Conservation (phyloP, 2,797 vertebrate species). For the Notolepis coatsorum region DNA sequence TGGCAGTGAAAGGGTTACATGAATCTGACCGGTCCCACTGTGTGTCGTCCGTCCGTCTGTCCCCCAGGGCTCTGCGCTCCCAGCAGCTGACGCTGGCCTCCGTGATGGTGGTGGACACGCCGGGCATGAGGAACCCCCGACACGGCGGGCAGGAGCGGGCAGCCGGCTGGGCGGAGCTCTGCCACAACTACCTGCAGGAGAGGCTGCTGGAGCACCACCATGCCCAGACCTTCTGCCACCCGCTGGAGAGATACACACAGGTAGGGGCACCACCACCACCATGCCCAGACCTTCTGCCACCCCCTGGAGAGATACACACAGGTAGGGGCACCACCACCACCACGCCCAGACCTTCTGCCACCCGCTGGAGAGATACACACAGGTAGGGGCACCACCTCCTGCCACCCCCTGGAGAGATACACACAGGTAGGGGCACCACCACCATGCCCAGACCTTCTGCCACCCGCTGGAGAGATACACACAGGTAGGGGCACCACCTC, state of each 20-base stretch:
- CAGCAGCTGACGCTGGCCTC: constrained; percentile 89
- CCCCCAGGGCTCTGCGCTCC: constrained; percentile 86
- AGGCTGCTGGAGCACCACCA: constrained; percentile 88
- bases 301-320: constrained; percentile 10
- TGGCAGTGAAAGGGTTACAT: no score
- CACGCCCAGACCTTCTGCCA: no score
- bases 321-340: no score
- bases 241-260: constrained; percentile 81
- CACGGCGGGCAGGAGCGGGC: constrained; percentile 83
- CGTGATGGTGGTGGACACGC: constrained; percentile 89
- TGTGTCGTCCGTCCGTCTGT: background rate
- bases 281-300: background rate
- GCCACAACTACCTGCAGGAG: constrained; percentile 94
- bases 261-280: constrained; percentile 52
- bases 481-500: no score
- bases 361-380: no score
- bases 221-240: constrained; percentile 80
- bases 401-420: no score
- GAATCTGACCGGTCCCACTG: background rate
- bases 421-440: no score
- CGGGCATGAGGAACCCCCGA: constrained; percentile 90
- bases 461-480: no score
- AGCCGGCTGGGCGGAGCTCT: constrained; percentile 90
- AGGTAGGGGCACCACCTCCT: no score
- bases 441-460: no score